Evolutionary conservation across 2,113 vertebrate genomes (phyloP).

Genomic region (Sylvia atricapilla): DNA sequence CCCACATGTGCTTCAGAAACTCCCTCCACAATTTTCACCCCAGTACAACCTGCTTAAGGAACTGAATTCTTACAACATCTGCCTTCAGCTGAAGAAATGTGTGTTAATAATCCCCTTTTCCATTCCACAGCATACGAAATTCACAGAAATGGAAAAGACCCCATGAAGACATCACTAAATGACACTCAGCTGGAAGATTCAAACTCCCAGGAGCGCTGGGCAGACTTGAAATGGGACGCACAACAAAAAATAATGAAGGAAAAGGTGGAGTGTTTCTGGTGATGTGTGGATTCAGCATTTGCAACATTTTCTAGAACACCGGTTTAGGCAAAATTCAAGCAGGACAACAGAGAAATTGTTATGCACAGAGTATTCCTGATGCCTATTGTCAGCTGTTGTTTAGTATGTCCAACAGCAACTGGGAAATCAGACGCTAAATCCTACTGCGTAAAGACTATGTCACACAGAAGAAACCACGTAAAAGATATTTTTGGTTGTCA

Average conservation of each 20-base stretch:
- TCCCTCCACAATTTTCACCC: background rate
- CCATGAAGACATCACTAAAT: background rate
- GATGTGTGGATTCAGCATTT: background rate
- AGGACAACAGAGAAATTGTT: background rate
- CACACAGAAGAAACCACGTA: background rate
- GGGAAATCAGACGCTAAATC: background rate
- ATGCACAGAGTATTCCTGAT: background rate
- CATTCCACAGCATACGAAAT: background rate
- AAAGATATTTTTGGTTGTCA: background rate
- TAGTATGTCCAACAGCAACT: background rate
- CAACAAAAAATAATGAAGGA: background rate
- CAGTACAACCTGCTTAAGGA: background rate
- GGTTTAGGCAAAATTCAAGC: background rate
- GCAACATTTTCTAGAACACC: background rate
- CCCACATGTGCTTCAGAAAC: background rate
- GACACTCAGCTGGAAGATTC: background rate
- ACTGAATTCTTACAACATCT: background rate
- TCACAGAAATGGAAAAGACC: background rate
- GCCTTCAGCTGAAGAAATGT: background rate
- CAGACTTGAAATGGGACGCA: background rate
- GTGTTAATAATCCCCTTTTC: background rate
- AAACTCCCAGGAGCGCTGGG: background rate
- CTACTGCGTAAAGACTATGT: background rate
- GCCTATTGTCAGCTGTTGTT: background rate
- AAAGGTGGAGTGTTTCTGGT: background rate